A percentile compares a stretch with the other conserved stretches of the same genome.
Conservation (phyloP, 2,888 invertebrate species). For the Lottia scabra region DNA sequence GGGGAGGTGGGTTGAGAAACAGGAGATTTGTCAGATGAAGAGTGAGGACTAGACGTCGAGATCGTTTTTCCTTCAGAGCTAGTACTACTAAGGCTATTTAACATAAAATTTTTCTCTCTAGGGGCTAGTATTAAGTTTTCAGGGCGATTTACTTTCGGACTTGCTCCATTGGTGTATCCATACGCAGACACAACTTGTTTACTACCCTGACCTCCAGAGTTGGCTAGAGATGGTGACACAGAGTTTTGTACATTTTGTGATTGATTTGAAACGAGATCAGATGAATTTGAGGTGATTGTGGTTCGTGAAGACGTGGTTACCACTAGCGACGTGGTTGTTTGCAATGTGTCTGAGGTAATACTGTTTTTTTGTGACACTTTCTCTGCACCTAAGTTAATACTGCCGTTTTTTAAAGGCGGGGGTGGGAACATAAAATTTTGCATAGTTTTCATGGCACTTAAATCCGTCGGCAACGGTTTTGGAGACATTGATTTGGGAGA, state of each 20-base stretch:
- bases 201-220: not conserved
- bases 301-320: not conserved
- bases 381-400: not conserved
- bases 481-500: conserved; percentile 35
- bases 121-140: conserved; percentile 47
- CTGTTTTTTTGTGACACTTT: not conserved
- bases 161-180: not conserved
- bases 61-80: conserved; percentile 27
- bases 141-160: conserved; percentile 15
- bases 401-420: not conserved
- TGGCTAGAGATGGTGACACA: not conserved
- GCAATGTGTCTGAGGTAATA: not conserved
- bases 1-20: not conserved
- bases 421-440: conserved; percentile 4
- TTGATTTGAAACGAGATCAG: not conserved
- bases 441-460: conserved; percentile 7
- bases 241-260: not conserved
- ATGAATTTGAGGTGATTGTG: not conserved
- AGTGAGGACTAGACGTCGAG: conserved; percentile 32
- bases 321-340: not conserved
- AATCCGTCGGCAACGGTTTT: conserved; percentile 2
- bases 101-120: conserved; percentile 48
- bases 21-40: conserved; percentile 39
- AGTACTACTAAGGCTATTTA: conserved; percentile 45
- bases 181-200: not conserved